A percentile compares a stretch with the other conserved stretches of the same genome.
Evolutionary conservation across 2,888 invertebrate genomes (phyloP).

Genomic region (Cremastinae sp.): DNA sequence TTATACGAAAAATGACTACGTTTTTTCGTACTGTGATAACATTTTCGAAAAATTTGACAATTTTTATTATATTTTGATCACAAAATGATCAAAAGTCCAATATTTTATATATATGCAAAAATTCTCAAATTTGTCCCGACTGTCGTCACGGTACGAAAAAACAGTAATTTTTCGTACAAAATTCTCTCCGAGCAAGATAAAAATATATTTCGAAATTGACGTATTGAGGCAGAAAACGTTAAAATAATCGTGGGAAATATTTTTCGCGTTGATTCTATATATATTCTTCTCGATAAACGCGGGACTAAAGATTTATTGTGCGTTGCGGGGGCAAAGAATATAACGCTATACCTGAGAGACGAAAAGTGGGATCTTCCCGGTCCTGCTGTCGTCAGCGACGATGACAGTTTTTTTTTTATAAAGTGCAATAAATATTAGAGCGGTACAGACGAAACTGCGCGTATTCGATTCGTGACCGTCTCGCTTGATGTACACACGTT

Average conservation of each 20-base stretch:
- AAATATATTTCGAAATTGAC: no score
- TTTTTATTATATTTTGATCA: no score
- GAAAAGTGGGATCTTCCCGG: not conserved
- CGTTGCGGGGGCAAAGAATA: conserved; percentile 39
- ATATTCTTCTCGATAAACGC: conserved; percentile 8
- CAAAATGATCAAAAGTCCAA: no score
- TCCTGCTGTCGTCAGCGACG: conserved; percentile 16
- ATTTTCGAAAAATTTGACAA: no score
- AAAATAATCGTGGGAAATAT: not conserved
- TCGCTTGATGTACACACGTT: not conserved
- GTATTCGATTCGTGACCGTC: conserved; percentile 22
- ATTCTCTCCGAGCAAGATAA: no score
- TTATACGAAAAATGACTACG: no score
- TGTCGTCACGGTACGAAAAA: no score
- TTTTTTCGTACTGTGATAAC: no score
- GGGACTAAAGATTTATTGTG: conserved; percentile 38
- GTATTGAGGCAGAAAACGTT: not conserved
- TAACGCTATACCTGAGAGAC: conserved; percentile 32
- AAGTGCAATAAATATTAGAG: conserved; percentile 40
- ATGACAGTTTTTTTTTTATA: conserved; percentile 40
- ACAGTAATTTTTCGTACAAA: no score
- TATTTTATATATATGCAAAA: not conserved
- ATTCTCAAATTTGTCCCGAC: no score
- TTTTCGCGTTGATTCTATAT: not conserved
- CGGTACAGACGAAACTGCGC: conserved; percentile 4